Percentiles rank a stretch among this genome's conserved stretches.
Conservation (phyloP, 2,113 vertebrate genomes). For the Galbula dea region DNA sequence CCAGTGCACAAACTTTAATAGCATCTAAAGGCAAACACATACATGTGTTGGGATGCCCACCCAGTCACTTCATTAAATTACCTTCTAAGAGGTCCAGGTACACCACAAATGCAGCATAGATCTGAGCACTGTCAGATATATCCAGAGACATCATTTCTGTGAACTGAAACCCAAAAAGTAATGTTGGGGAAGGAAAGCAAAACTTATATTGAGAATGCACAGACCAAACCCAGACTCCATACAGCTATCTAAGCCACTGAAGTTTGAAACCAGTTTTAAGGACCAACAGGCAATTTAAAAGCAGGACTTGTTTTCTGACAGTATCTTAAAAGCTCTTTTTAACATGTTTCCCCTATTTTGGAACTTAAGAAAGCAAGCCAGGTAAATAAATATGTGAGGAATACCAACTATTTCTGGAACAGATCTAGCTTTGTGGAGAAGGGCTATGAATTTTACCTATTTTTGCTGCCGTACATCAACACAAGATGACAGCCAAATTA, state of each 20-base stretch:
- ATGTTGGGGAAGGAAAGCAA: not conserved
- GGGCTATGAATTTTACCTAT: not conserved
- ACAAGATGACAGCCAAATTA: not conserved
- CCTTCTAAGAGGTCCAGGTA: constrained; percentile 92
- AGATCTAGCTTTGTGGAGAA: not conserved
- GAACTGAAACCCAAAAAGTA: constrained; percentile 76
- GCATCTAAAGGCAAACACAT: not conserved
- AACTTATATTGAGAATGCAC: not conserved
- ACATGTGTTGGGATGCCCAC: not conserved
- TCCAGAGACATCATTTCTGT: constrained; percentile 85
- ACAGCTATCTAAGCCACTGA: not conserved
- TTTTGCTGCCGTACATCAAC: not conserved
- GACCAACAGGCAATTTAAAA: not conserved
- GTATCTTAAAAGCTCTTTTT: not conserved
- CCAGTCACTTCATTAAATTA: constrained; percentile 39
- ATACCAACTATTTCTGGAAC: not conserved
- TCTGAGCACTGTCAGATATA: constrained; percentile 79
- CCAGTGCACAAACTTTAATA: not conserved
- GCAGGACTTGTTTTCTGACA: not conserved
- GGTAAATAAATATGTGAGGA: not conserved
- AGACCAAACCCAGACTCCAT: not conserved
- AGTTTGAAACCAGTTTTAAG: not conserved
- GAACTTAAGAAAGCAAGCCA: not conserved
- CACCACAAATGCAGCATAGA: constrained; percentile 88
- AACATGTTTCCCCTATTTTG: not conserved